Conservation (phyloP, 2,888 invertebrate species). For the Melanargia galathea region DNA sequence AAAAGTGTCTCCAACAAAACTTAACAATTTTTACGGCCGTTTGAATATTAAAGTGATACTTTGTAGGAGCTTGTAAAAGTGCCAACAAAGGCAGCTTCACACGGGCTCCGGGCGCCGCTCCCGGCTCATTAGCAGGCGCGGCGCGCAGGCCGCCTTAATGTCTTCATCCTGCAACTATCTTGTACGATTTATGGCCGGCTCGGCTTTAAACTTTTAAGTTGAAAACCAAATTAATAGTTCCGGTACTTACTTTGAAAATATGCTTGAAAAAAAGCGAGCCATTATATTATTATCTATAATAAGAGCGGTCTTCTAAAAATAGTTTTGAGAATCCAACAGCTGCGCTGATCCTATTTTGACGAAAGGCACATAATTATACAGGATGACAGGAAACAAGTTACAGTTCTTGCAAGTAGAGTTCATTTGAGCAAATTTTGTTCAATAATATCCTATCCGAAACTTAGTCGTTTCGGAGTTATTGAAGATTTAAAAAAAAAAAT, state of each 20-base stretch:
- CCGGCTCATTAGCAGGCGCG: slow-evolving; percentile 44
- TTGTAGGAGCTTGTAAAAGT: slow-evolving; percentile 17
- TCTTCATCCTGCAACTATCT: slow-evolving; percentile 45
- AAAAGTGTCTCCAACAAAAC: too few species aligned
- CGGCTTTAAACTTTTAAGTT: slow-evolving; percentile 31
- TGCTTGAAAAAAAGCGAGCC: not conserved
- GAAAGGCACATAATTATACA: too few species aligned
- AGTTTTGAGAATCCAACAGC: too few species aligned
- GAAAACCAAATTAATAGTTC: slow-evolving; percentile 16
- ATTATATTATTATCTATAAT: too few species aligned
- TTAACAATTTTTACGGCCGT: not conserved
- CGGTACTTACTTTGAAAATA: not conserved
- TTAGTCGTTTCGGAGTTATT: too few species aligned
- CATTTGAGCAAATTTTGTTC: too few species aligned
- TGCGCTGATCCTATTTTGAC: too few species aligned
- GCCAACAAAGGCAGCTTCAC: slow-evolving; percentile 32
- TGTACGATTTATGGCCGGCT: slow-evolving; percentile 41
- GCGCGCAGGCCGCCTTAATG: slow-evolving; percentile 46
- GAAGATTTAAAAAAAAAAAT: too few species aligned
- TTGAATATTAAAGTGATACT: slow-evolving; percentile 15
- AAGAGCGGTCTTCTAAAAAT: too few species aligned
- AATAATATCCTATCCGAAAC: too few species aligned
- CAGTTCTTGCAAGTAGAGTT: too few species aligned
- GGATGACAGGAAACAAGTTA: too few species aligned
- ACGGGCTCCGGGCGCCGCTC: slow-evolving; percentile 17